These are phyloP conservation scores for Hylaeus anthracinus DNA, from an alignment of 1,140 invertebrate genomes.

Conservation along the genomic window DNA sequence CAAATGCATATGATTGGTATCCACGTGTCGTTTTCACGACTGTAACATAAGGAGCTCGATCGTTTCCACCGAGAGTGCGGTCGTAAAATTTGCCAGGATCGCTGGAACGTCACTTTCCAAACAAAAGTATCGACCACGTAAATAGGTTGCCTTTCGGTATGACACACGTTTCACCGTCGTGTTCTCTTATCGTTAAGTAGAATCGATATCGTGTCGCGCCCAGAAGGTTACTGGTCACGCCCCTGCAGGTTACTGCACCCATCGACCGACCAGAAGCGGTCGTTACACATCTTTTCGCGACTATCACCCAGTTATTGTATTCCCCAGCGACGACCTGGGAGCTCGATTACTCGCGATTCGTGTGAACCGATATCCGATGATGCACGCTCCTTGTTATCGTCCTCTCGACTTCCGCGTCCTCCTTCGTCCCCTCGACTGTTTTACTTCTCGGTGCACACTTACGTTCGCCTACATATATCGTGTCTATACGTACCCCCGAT, in stretches of 20 bases:
- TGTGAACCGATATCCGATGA: neutral
- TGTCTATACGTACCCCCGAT: too few species aligned
- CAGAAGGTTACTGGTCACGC: slow-evolving; percentile 43
- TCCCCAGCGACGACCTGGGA: neutral
- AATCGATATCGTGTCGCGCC: slow-evolving; percentile 51
- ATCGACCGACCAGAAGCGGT: slow-evolving; percentile 33
- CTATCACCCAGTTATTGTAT: slow-evolving; percentile 33
- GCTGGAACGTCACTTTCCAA: neutral
- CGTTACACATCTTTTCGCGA: slow-evolving; percentile 44
- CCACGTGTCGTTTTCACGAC: neutral
- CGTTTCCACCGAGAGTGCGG: neutral
- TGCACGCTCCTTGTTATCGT: slow-evolving; percentile 3
- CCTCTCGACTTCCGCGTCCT: neutral
- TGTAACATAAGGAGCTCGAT: neutral
- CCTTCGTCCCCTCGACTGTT: too few species aligned
- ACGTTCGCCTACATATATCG: too few species aligned
- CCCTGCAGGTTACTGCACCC: slow-evolving; percentile 50
- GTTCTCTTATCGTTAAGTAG: slow-evolving; percentile 47
- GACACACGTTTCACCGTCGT: slow-evolving; percentile 25
- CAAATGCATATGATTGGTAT: neutral
- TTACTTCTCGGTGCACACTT: too few species aligned
- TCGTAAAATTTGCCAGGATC: slow-evolving; percentile 25
- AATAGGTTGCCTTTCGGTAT: slow-evolving; percentile 15
- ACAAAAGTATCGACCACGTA: neutral
- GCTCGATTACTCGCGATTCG: slow-evolving; percentile 21